phyloP scores from a whole-genome alignment of 2,888 invertebrate genomes.

The Litoditis marina region DNA sequence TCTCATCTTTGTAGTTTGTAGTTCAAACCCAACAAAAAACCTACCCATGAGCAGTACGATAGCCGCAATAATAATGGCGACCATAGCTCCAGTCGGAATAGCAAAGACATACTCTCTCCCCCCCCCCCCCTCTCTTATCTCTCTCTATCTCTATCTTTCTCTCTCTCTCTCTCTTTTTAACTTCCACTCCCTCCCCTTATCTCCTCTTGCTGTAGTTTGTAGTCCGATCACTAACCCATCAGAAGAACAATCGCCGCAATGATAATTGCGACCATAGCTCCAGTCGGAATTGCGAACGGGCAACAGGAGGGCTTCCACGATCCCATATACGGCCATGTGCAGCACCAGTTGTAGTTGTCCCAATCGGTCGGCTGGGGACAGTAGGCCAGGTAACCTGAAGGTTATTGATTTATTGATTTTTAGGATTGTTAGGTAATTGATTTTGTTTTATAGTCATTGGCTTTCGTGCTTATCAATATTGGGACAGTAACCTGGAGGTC shows the following conservation, averaged over 20 bases:
- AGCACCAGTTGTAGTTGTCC: conserved; percentile 61
- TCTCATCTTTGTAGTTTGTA: too few species aligned
- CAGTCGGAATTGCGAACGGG: conserved; percentile 61
- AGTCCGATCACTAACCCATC: conserved; percentile 41
- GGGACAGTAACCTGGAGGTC: too few species aligned
- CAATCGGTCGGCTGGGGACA: conserved; percentile 62
- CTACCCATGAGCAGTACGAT: conserved; percentile 56
- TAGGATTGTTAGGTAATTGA: not conserved
- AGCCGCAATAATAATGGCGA: conserved; percentile 59
- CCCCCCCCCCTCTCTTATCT: too few species aligned
- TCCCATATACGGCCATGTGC: conserved; percentile 60
- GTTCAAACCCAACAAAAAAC: too few species aligned
- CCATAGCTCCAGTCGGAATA: conserved; percentile 61
- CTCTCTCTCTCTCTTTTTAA: too few species aligned
- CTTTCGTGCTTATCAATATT: too few species aligned
- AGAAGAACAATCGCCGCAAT: conserved; percentile 58
- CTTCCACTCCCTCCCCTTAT: too few species aligned
- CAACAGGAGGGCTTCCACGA: conserved; percentile 62
- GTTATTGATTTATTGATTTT: not conserved
- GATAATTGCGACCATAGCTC: conserved; percentile 61
- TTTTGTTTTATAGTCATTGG: too few species aligned
- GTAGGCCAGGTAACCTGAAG: conserved; percentile 59
- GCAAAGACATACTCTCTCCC: too few species aligned
- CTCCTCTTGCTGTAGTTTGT: too few species aligned
- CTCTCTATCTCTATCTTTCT: too few species aligned